Evolutionary conservation across 1,140 invertebrate species (phyloP), one percentile per base, ranked within the genome.

Genomic region (Colletes latitarsis): DNA sequence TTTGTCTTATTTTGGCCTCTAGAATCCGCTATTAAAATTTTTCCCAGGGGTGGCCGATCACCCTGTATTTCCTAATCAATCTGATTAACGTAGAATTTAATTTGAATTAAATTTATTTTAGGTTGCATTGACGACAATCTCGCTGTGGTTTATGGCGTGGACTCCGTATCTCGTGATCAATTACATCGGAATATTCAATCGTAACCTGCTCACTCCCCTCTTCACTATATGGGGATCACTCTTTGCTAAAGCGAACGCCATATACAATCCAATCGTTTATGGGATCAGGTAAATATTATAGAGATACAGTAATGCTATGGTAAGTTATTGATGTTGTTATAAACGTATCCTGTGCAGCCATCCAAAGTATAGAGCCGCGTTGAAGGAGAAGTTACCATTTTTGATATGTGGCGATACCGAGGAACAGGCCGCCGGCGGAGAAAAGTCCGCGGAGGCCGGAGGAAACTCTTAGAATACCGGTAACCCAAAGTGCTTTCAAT

Each of bases 71-170:
- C n/a, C n/a, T n/a, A n/a, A n/a, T n/a, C n/a, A n/a, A 74, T 66
- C 6, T 8, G 9, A 69, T 39, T 30, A 73, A 66, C n/a, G 2
- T n/a, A 14, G 30, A n/a, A 14, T 21, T 14, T 21, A 60, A 30
- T 46, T 21, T 52, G 8, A 39, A 43, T 15, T 10, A 60, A 21
- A 30, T 81, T 52, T 53, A 46, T 73, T 70, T 15, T 10, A 96
- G 94, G 95, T 97, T 63, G 96, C 97, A 46, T 91, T 98, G 85
- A 96, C 96, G 91, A 97, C 97, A 62, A 97, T 98, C 74, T 94
- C 95, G 0, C 91, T 97, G 71, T 98, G 96, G 96, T 96, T 98
- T 91, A 94, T 97, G 92, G 97, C 97, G 4, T 97, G 96, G 96
- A 97, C 96, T 15, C 96, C 96, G 17, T 97, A 97, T 90, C 91